Evolutionary conservation across 2,113 vertebrate genomes (phyloP).

Genomic region (Monopterus albus): DNA sequence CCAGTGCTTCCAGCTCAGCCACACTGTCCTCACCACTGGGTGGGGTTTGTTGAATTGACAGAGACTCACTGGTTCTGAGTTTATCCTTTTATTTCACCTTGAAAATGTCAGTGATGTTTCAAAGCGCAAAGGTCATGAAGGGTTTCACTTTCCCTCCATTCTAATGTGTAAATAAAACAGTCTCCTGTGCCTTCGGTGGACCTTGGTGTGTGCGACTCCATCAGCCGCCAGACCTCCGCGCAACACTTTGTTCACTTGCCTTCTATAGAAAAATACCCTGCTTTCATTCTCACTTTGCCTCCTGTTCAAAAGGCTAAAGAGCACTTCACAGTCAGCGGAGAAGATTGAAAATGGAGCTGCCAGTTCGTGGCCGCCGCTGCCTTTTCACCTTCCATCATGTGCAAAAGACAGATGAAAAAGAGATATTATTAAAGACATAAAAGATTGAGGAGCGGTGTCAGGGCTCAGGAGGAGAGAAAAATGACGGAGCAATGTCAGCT

Average conservation of each 20-base stretch:
- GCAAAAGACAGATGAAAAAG: conserved; percentile 47
- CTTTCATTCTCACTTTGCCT: conserved; percentile 23
- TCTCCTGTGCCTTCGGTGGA: no score
- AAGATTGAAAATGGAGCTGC: conserved; percentile 47
- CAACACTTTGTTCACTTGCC: conserved; percentile 1
- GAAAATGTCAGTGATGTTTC: no score
- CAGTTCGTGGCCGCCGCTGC: conserved; percentile 12
- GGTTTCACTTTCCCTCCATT: no score
- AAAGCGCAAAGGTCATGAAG: no score
- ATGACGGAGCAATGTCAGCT: conserved; percentile 43
- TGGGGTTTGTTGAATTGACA: no score
- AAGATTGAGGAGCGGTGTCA: conserved; percentile 44
- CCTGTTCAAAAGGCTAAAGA: conserved; percentile 44
- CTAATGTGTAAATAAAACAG: no score
- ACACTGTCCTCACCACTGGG: no score
- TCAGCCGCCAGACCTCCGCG: not conserved
- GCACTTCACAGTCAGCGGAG: conserved; percentile 29
- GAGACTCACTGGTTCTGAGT: no score
- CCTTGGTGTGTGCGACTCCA: no score
- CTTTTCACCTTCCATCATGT: conserved; percentile 47
- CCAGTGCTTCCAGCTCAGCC: no score
- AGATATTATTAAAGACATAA: conserved; percentile 47
- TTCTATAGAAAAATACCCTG: not conserved
- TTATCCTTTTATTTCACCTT: no score
- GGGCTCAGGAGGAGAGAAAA: conserved; percentile 25